These are phyloP conservation scores for Eclectus roratus DNA, from an alignment of 2,113 vertebrate genomes.

Conservation along the genomic window DNA sequence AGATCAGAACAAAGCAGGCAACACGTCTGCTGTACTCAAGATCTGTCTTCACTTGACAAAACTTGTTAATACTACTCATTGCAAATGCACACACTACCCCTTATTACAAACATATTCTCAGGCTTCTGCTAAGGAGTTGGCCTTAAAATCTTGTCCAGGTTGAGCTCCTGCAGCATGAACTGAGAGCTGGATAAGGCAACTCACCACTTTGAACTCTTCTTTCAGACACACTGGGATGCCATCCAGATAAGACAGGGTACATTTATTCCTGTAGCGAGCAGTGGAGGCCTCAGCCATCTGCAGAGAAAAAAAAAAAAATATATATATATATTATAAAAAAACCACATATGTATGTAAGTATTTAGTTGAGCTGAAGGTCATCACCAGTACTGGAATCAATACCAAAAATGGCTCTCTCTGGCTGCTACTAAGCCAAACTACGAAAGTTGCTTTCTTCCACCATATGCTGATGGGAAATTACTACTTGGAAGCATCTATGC, in stretches of 20 bases:
- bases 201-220: constrained; percentile 72
- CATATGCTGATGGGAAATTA: neutral
- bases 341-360: neutral
- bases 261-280: constrained; percentile 54
- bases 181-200: neutral
- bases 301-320: neutral
- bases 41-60: neutral
- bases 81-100: neutral
- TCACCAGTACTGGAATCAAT: neutral
- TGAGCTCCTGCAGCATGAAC: neutral
- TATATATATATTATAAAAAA: neutral
- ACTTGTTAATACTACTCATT: neutral
- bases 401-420: neutral
- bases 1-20: neutral
- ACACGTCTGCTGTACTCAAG: neutral
- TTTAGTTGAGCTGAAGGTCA: neutral
- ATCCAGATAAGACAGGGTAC: constrained; percentile 64
- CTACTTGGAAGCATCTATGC: neutral
- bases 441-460: neutral
- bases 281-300: constrained; percentile 73
- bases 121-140: neutral
- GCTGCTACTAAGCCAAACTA: neutral
- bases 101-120: neutral
- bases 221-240: constrained; percentile 73
- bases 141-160: neutral